These are phyloP conservation scores for Lophochroa leadbeateri DNA, from an alignment of 2,113 vertebrate genomes.

Conservation along the genomic window DNA sequence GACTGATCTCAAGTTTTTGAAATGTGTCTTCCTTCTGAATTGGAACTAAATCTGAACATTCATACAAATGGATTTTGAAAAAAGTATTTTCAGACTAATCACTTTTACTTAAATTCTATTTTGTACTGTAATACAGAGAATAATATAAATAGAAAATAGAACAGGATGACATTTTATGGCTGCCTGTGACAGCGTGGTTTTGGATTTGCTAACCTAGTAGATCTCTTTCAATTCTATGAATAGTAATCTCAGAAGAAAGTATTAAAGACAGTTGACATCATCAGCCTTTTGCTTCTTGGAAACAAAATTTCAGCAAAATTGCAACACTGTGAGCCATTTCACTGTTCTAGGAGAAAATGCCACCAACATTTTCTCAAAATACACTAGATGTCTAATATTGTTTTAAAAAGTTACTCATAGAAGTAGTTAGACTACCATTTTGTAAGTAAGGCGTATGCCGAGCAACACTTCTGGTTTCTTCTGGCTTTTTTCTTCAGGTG, in stretches of 20 bases:
- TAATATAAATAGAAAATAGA: slow-evolving; percentile 51
- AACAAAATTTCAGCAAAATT: slow-evolving; percentile 53
- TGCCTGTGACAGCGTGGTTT: slow-evolving; percentile 37
- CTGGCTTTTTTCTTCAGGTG: neutral
- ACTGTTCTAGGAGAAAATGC: neutral
- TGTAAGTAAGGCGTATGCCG: neutral
- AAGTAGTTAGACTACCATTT: neutral
- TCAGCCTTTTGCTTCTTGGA: slow-evolving; percentile 43
- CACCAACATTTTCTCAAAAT: neutral
- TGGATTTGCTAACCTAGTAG: slow-evolving; percentile 62
- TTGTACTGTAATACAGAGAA: slow-evolving; percentile 2
- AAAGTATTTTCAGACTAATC: slow-evolving; percentile 3
- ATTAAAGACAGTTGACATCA: slow-evolving; percentile 40
- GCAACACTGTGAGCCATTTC: neutral
- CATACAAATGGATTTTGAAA: neutral
- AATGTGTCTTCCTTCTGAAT: slow-evolving; percentile 21
- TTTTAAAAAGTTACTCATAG: neutral
- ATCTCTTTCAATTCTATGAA: slow-evolving; percentile 63
- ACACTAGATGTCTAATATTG: neutral
- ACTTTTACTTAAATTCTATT: slow-evolving; percentile 32
- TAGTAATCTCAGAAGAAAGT: slow-evolving; percentile 53
- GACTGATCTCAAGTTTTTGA: neutral
- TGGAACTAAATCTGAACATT: slow-evolving; percentile 39
- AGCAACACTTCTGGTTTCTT: neutral
- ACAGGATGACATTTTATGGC: slow-evolving; percentile 26